Base-by-base conservation (phyloP, 1,140 invertebrate species). In the Uloborus diversus region DNA sequence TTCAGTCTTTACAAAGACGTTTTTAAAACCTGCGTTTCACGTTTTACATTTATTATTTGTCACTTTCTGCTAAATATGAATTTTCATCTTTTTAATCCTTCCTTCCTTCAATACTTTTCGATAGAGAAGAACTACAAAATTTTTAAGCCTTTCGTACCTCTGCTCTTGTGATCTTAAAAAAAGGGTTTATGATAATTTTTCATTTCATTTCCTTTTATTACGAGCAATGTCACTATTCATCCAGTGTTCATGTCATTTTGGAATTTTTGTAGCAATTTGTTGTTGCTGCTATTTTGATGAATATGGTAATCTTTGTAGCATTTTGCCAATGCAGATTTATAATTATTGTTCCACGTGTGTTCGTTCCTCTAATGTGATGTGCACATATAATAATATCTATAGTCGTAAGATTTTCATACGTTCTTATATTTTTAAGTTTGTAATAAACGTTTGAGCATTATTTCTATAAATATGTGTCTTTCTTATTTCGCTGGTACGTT, bases 391-490 rank as follows among this genome's bases (percentile, higher is more conserved):
- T 56, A 47, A 62, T 73, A 79, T 79, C 65, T 66, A 69, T 79
- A 79, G 76, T 69, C 62, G 76, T 79, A 66, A 79, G 76, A 79
- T 79, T 80, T 81, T 81, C 80, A 81, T 81, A 81, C 71, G 59
- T 81, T 81, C 69, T 81, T 81, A 81, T 73, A 76, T 81, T 81
- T 81, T 81, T 81, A 81, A 81, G 80, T 81, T 81, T 81, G 62
- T 81, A 81, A 81, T 81, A 81, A 81, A 81, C 71, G 80, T 81
- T 81, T 78, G 73, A 81, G 71, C 80, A 81, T 76, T 81, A 76
- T 81, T 81, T 75, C 51, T 81, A 81, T 70, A 73, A 69, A 5
- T 49, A 30, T 80, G 61, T 80, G n/a, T 79, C 11, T 65, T 28
- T 66, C 28, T 73, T 32, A 25, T 73, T 73, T 73, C 14, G 13